Conservation (phyloP, 2,797 vertebrate species). For the Smutsia temminckii region DNA sequence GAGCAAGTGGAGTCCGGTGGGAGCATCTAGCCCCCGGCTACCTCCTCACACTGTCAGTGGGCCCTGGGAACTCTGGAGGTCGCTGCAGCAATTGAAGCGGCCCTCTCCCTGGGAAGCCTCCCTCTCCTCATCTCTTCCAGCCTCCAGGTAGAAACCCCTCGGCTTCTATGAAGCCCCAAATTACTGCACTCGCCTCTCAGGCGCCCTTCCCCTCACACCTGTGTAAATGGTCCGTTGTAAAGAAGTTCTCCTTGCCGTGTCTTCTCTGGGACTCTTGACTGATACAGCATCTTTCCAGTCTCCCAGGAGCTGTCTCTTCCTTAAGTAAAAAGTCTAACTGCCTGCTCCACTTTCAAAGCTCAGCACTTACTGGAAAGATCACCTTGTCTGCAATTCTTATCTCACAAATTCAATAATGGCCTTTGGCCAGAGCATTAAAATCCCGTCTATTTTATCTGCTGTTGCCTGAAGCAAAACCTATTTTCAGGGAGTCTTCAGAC, state of each 20-base stretch:
- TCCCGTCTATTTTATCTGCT: neutral
- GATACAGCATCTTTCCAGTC: too few relatives aligned
- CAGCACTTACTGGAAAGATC: neutral
- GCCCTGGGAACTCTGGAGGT: neutral
- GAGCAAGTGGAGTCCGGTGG: neutral
- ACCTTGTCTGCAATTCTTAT: neutral
- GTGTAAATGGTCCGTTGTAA: too few relatives aligned
- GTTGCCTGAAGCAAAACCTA: neutral
- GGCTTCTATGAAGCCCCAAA: too few relatives aligned
- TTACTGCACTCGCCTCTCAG: neutral
- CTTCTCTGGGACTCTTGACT: neutral
- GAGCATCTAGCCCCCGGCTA: neutral
- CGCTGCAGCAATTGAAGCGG: too few relatives aligned
- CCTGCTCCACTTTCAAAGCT: neutral
- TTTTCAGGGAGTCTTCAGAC: neutral
- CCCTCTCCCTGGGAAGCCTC: neutral
- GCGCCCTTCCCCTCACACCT: accelerated
- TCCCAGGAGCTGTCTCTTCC: neutral
- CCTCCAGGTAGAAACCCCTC: too few relatives aligned
- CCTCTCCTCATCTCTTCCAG: neutral
- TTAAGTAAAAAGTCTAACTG: neutral
- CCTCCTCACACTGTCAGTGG: neutral
- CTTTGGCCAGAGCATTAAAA: neutral
- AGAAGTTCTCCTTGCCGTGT: neutral
- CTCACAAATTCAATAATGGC: neutral